Evolutionary conservation across 2,888 invertebrate species (phyloP).

Genomic region (Lapara coniferarum): DNA sequence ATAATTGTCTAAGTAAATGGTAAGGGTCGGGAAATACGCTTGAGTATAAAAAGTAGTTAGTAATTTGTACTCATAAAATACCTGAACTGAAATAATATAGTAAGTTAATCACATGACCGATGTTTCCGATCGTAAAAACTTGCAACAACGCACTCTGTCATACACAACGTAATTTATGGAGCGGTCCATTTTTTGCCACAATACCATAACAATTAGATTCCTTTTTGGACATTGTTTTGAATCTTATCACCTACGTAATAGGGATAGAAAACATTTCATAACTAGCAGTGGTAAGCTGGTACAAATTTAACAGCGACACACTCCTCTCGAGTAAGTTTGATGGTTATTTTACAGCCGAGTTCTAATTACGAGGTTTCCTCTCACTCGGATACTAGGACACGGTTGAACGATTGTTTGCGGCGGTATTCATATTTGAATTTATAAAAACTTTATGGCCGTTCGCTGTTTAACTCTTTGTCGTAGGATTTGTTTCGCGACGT

Average conservation of each 20-base stretch:
- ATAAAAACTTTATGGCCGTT: slow-evolving; percentile 68
- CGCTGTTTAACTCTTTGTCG: slow-evolving; percentile 70
- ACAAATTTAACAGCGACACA: slow-evolving; percentile 61
- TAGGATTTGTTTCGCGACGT: slow-evolving; percentile 58
- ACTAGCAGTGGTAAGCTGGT: slow-evolving; percentile 36
- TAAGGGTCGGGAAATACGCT: slow-evolving; percentile 4
- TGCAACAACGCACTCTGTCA: slow-evolving; percentile 77
- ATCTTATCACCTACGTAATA: slow-evolving; percentile 37
- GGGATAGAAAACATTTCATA: slow-evolving; percentile 29
- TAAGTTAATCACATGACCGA: slow-evolving; percentile 61
- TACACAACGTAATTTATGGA: slow-evolving; percentile 77
- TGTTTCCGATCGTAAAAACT: slow-evolving; percentile 69
- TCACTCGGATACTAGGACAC: slow-evolving; percentile 65
- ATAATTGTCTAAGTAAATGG: slow-evolving; percentile 5
- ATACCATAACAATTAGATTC: slow-evolving; percentile 22
- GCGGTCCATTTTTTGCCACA: slow-evolving; percentile 54
- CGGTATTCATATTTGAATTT: slow-evolving; percentile 59
- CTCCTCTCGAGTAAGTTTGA: slow-evolving; percentile 74
- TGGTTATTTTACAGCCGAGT: slow-evolving; percentile 79
- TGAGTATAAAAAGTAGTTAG: slow-evolving; percentile 7
- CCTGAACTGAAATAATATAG: slow-evolving; percentile 36
- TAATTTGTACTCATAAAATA: slow-evolving; percentile 28
- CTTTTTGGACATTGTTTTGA: slow-evolving; percentile 34
- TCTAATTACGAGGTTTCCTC: slow-evolving; percentile 79
- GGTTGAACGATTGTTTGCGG: slow-evolving; percentile 68